Evolutionary conservation across 1,140 invertebrate genomes (phyloP), one percentile per base, ranked within the genome.

Genomic region (Bathynomus jamesi): DNA sequence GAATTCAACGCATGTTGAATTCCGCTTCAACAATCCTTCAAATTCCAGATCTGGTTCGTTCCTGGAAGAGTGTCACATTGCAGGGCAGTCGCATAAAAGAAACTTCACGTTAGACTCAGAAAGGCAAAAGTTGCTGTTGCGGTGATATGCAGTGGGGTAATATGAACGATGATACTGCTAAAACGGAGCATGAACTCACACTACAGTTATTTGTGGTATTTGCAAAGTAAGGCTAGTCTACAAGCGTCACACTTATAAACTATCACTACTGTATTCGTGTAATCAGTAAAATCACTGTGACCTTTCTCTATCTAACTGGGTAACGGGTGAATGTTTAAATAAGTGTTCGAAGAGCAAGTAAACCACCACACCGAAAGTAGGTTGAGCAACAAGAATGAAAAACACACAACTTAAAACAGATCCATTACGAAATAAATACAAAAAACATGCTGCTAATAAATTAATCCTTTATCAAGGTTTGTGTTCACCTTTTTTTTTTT

Each of bases 1-100:
- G 80, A 85, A 86, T 77, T 85, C 84, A 65, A 86, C 85, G 73
- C 85, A 84, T 61, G 85, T 86, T 77, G 85, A 85, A 79, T 86
- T 85, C 71, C 85, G 78, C 75, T 86, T 86, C 32, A 86, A 82
- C 65, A 86, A 79, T 70, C 85, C 83, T 63, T 78, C 85, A 73
- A 86, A 80, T 79, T 87, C 86, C 73, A 87, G 79, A 79, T 87
- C 86, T 30, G 86, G 82, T 73, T 82, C 81, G 79, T 84, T 83
- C 79, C 83, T 83, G 66, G 64, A 76, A 71, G 61, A 70, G 65
- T 74, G 62, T 30, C 67, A 28, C 65, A 70, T 74, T 74, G 70
- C 65, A 75, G 32, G 69, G 61, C 13, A 53, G 21, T 1, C 40
- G 21, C 40, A 53, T 53, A 53, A 53, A 53, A 53, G 40, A 53